These are phyloP conservation scores for Dorcus hopei DNA, from an alignment of 2,888 invertebrate species.

Conservation along the genomic window DNA sequence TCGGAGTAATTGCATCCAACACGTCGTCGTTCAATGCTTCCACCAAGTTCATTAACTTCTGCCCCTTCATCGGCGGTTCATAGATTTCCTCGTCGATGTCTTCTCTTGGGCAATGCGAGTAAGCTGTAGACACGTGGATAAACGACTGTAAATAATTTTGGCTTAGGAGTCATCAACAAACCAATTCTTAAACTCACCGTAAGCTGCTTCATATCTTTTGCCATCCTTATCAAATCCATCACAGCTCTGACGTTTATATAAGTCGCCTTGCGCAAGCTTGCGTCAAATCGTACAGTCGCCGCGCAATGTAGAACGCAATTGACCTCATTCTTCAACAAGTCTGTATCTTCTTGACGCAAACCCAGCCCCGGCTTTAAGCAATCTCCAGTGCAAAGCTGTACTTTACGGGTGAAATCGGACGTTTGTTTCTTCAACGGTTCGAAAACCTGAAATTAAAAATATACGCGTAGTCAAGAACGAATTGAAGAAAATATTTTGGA, in stretches of 20 bases:
- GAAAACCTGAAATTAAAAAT: slow-evolving; percentile 51
- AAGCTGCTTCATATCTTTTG: slow-evolving; percentile 67
- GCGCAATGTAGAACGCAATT: slow-evolving; percentile 81
- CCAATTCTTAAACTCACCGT: slow-evolving; percentile 51
- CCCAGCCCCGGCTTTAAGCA: slow-evolving; percentile 65
- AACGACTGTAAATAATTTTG: slow-evolving; percentile 43
- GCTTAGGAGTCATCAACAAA: background rate
- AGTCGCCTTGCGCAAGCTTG: slow-evolving; percentile 72
- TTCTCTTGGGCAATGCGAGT: slow-evolving; percentile 59
- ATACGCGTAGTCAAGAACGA: background rate
- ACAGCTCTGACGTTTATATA: slow-evolving; percentile 78
- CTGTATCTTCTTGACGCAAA: slow-evolving; percentile 58
- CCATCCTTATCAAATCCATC: slow-evolving; percentile 69
- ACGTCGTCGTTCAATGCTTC: slow-evolving; percentile 48
- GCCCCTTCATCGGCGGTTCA: slow-evolving; percentile 39
- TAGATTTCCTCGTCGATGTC: slow-evolving; percentile 57
- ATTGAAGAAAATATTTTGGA: background rate
- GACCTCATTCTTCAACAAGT: slow-evolving; percentile 62
- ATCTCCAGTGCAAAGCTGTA: slow-evolving; percentile 68
- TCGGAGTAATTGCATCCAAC: slow-evolving; percentile 39
- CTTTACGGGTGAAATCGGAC: slow-evolving; percentile 63
- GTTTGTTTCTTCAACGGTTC: slow-evolving; percentile 52
- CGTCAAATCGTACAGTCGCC: slow-evolving; percentile 89
- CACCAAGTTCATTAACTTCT: slow-evolving; percentile 44
- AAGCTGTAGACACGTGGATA: slow-evolving; percentile 64